phyloP scores from a whole-genome alignment of 2,888 invertebrate genomes.

The Chymomyza amoena region DNA sequence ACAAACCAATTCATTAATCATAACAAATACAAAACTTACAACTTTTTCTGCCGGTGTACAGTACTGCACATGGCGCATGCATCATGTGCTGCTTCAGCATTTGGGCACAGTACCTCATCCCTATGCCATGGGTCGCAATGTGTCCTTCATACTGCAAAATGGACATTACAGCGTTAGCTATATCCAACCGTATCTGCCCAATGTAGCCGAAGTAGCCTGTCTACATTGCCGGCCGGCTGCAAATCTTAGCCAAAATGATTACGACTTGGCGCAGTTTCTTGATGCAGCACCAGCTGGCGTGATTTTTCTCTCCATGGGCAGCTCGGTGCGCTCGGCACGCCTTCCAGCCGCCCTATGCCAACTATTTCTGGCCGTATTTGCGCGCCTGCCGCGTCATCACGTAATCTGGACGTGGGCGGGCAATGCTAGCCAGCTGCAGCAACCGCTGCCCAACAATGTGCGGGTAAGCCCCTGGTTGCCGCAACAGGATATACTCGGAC shows the following conservation, averaged over 20 bases:
- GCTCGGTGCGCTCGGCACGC: conserved; percentile 86
- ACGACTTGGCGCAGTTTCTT: conserved; percentile 84
- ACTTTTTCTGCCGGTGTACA: not conserved
- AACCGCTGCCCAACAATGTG: conserved; percentile 82
- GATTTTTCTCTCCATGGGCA: conserved; percentile 89
- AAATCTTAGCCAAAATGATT: conserved; percentile 80
- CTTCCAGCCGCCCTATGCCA: conserved; percentile 86
- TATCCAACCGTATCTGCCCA: conserved; percentile 85
- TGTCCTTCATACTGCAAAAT: conserved; percentile 87
- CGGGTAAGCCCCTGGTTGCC: conserved; percentile 80
- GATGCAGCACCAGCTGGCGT: conserved; percentile 82
- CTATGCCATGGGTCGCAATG: conserved; percentile 83
- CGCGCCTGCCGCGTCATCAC: conserved; percentile 84
- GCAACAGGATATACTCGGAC: conserved; percentile 80
- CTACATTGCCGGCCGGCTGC: conserved; percentile 85
- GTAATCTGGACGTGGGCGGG: conserved; percentile 86
- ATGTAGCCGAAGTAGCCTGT: conserved; percentile 89
- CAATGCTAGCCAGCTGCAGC: conserved; percentile 75
- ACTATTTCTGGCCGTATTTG: conserved; percentile 84
- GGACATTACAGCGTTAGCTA: conserved; percentile 87
- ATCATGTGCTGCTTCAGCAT: conserved; percentile 81
- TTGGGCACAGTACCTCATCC: conserved; percentile 83
- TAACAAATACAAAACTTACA: too few species aligned
- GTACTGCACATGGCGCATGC: conserved; percentile 74
- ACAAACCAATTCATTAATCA: too few species aligned